Conservation (phyloP, 2,113 vertebrate genomes). For the Ceratotherium simum region DNA sequence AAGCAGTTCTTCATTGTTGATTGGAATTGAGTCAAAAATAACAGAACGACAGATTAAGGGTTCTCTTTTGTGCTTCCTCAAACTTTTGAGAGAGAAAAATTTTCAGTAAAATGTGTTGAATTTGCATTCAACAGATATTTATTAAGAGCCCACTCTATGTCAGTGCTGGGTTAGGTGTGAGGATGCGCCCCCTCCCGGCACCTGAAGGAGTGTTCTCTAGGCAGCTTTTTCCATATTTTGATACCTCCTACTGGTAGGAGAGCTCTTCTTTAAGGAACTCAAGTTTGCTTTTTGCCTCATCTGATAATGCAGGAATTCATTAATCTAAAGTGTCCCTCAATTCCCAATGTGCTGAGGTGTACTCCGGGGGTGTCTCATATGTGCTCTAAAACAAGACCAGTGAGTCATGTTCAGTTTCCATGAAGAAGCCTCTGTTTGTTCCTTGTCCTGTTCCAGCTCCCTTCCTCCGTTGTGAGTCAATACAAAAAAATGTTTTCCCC, state of each 20-base stretch:
- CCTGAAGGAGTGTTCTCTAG: not conserved
- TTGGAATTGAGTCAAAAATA: conserved; percentile 52
- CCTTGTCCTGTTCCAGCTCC: not conserved
- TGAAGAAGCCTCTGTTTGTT: conserved; percentile 45
- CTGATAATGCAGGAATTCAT: not conserved
- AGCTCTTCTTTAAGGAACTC: not conserved
- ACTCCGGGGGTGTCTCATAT: not conserved
- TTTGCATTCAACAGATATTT: not conserved
- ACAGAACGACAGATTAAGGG: not conserved
- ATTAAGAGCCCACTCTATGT: not conserved
- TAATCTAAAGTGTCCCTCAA: not conserved
- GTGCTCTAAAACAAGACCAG: not conserved
- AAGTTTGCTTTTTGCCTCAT: not conserved
- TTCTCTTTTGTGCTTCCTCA: conserved; percentile 62
- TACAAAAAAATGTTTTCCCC: not conserved
- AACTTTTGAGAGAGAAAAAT: conserved; percentile 5
- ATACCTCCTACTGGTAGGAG: not conserved
- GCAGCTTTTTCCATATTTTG: not conserved
- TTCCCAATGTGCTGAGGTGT: not conserved
- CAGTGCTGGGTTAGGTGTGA: not conserved
- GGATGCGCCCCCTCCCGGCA: not conserved
- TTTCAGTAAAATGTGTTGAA: not conserved
- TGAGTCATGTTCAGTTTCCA: conserved; percentile 34
- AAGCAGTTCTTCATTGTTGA: conserved; percentile 36
- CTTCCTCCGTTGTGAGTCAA: conserved; percentile 46